Base-by-base conservation (phyloP, 2,113 vertebrate genomes). In the Lepidothrix coronata region DNA sequence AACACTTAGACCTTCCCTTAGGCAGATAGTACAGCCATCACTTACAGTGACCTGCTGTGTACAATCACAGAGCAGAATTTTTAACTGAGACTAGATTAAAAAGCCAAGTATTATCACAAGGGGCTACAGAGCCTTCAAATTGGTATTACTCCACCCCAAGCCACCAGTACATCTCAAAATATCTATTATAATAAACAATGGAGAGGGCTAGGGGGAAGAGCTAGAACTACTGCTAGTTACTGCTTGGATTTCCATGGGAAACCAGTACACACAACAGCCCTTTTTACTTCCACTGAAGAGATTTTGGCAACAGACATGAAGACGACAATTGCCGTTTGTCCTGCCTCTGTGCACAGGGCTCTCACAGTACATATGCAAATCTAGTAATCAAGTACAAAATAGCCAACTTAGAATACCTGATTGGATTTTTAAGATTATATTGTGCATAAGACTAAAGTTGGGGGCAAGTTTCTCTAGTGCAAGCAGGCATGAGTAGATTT, bases 381-480 rank as follows among this genome's bases (percentile, higher is more conserved):
- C 91, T 93, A 93, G 83, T 92, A 86, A 61, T 80, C 82, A 87
- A 96, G 78, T 90, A 96, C 80, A 96, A 95, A 95, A 96, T 8
- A 94, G 91, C 95, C 95, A 96, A 95, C 93, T 96, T 96, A 96
- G 86, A 96, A 95, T 91, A 95, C 95, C 93, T 95, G 94, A 95
- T 77, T 66, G 83, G 58, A 94, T 87, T 96, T 91, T 94, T 85
- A 92, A 92, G 75, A 85, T 85, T 95, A 86, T 78, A 93, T 96
- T 97, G 92, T 97, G 96, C 96, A 96, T 96, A 96, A 96, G 93
- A 96, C 91, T 96, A 85, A 85, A 91, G 70, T 18, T 78, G 63
- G 91, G 95, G 88, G 30, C 72, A 91, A 67, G 68, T 94, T 94
- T 90, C 62, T 92, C 77, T 78, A 97, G 94, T 93, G 90, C 88